Base-by-base conservation (phyloP, 2,113 vertebrate genomes). In the Sterna hirundo region DNA sequence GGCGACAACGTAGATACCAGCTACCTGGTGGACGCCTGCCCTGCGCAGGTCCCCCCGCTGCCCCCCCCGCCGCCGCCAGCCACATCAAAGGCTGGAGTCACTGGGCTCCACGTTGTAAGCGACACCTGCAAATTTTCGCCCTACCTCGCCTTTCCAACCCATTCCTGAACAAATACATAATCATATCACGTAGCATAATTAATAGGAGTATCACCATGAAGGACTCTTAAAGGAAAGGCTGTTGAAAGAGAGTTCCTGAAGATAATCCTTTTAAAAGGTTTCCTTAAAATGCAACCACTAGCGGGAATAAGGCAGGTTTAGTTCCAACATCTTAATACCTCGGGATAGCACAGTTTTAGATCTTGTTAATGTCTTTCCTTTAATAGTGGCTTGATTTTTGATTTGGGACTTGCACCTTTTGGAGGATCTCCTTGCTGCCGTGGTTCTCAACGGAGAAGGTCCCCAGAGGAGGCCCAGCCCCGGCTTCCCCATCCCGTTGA, bases 171-270 rank as follows among this genome's bases (percentile, higher is more conserved):
- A 95, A 97, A 95, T 78, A 64, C 87, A 92, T 77, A 83, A 91
- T 83, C 92, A 92, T 38, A 86, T 74, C 79, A 92, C 72, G 84
- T 10, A 90, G 90, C 49, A 47, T 75, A 96, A 94, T 96, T 91
- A 95, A 90, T 81, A 70, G 55, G 38, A 72, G 55, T 65, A 83
- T 44, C 72, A 79, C 78, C 91, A 92, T 82, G 91, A 93, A 90
- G 54, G 70, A 88, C 87, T 96, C 70, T 76, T 65, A 94, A 90
- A 96, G 87, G 65, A 80, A 84, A 96, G 92, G 82, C 72, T 78
- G 76, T 95, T 95, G 95, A 84, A 94, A 91, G 78, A 88, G 90
- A 91, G 66, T 92, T 96, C 64, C 74, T 83, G 86, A 97, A 97
- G 81, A 94, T 88, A 92, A 97, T 91, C 89, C 81, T 90, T 96